Base-by-base conservation (phyloP, 2,888 invertebrate genomes). In the Bellardia pandia region DNA sequence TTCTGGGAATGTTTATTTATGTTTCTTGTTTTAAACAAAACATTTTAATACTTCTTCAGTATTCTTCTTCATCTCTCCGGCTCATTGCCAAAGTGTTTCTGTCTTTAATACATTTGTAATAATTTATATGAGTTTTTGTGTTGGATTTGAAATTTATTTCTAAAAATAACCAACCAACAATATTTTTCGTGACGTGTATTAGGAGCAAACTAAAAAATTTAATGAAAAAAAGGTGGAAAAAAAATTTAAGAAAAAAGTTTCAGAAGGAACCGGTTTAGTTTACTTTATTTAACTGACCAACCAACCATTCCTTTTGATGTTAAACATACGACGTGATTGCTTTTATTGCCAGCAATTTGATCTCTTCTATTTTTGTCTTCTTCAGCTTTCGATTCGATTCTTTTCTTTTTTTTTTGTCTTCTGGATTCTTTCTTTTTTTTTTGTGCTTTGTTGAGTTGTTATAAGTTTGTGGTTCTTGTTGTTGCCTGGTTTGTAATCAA, bases 281-380 rank as follows among this genome's bases (percentile, higher is more conserved):
- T 68, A 68, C 53, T 80, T 75, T 75, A 71, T 62, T 77, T 64
- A 69, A 85, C 85, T 80, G 79, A 85, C 85, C 82, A 82, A 48
- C 76, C 68, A 75, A 53, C 71, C 62, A 80, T 74, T 69, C 75
- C 48, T 85, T 85, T 80, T 79, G 79, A 79, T 85, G 77, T 77
- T 84, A 45, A 78, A 79, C 75, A 69, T 56, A 85, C 75, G 71
- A 77, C 83, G 87, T 85, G 87, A 85, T 81, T 87, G 87, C 75
- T 87, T 87, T 87, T 87, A 85, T 85, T 85, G 87, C 87, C 87
- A 85, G 85, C 81, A 87, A 87, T 87, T 87, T 87, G 87, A 87
- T 87, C 81, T 87, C 81, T 85, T 87, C 87, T 87, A 85, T 87
- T 87, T 85, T 87, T 78, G 85, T 86, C 79, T 83, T 86, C 86